A percentile compares a stretch with the other conserved stretches of the same genome.
Evolutionary conservation across 2,113 vertebrate genomes (phyloP).

Genomic region (Pseudorectes ferrugineus): DNA sequence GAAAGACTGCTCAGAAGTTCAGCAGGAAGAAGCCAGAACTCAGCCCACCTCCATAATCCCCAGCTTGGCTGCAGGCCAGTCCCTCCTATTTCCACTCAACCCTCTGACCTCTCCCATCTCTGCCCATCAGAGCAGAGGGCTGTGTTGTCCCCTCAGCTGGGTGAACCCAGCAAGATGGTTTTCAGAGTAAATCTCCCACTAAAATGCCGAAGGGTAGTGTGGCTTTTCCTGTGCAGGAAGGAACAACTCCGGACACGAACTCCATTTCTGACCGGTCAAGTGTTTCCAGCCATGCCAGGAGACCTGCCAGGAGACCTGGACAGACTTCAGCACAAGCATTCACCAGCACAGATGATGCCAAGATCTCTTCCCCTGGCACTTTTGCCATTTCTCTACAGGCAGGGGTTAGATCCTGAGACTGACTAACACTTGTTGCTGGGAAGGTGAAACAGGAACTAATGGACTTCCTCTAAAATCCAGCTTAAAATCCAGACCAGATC

Average conservation of each 20-base stretch:
- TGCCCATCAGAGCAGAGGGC: neutral
- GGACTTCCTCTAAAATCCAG: neutral
- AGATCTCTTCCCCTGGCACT: neutral
- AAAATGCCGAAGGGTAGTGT: neutral
- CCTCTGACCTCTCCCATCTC: neutral
- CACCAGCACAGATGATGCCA: neutral
- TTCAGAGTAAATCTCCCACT: neutral
- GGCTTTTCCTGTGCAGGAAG: neutral
- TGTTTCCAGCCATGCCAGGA: neutral
- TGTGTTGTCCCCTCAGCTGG: neutral
- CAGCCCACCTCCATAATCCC: neutral
- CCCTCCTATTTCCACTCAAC: neutral
- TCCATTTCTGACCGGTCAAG: constrained; percentile 52
- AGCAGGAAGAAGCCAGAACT: neutral
- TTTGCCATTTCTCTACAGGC: neutral
- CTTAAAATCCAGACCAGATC: neutral
- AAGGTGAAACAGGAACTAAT: neutral
- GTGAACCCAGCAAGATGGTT: neutral
- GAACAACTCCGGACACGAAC: neutral
- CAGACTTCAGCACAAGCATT: neutral
- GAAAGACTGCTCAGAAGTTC: neutral
- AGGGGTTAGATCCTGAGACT: neutral
- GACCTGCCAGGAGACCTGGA: neutral
- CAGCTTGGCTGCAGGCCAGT: neutral
- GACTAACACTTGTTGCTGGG: neutral